Evolutionary conservation across 2,113 vertebrate species (phyloP), one percentile per base, ranked within the genome.

Genomic region (Phalacrocorax aristotelis): DNA sequence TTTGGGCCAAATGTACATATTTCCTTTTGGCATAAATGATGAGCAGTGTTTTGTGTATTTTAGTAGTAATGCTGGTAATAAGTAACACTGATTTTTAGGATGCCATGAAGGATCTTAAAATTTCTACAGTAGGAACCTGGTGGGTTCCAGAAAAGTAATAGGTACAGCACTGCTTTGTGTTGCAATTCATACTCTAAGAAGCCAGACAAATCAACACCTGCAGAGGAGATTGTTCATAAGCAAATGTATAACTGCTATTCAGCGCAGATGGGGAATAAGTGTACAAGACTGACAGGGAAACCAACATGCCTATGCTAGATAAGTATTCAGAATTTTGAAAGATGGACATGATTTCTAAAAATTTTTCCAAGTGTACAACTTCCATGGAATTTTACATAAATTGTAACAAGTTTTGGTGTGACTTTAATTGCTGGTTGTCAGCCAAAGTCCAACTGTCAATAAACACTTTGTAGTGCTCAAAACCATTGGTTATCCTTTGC

Each of bases 241-340:
- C 49, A 77, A 87, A 70, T 32, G 69, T 5, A 7, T 38, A 76
- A 52, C 17, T 90, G 9, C 25, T 91, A 0, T 88, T 84, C 27
- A 54, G 18, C 61, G 25, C 48, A 48, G 44, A 51, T 83, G 18
- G 14, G 61, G 79, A 93, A 57, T 77, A 75, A 4, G 25, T 38
- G 38, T 64, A 40, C 60, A 83, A 78, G 42, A 69, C 8, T 58
- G 26, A 32, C 13, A 83, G 80, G 58, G 58, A 88, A 90, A 84
- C 32, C 77, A 90, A 77, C 15, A 15, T 72, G 27, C 22, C 55
- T 87, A 7, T 34, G 18, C 34, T 76, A 58, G 15, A 69, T 74
- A 80, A 87, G 13, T 71, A 93, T 89, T 93, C 55, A 77, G 89
- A 97, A 93, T 85, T 93, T 68, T 94, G 49, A 87, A 78, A 91